A percentile compares a stretch with the other conserved stretches of the same genome.
Evolutionary conservation across 2,888 invertebrate species (phyloP).

Genomic region (Yponomeuta sedellus): DNA sequence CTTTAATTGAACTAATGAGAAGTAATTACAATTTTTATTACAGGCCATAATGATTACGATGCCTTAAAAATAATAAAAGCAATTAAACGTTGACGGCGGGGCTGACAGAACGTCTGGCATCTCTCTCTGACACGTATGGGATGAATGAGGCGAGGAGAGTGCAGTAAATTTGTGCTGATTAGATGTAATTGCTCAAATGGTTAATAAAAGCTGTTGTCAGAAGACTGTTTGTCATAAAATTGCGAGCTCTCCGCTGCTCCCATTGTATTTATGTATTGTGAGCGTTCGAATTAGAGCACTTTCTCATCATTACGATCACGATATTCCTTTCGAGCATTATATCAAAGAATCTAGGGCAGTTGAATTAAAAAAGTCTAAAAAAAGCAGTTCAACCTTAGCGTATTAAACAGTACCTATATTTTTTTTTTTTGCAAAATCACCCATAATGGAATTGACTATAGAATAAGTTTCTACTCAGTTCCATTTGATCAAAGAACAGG

Average conservation of each 20-base stretch:
- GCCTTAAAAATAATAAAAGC: constrained; percentile 76
- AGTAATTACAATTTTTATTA: constrained; percentile 77
- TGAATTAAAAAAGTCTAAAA: neutral
- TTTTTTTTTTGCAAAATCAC: neutral
- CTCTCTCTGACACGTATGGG: constrained; percentile 41
- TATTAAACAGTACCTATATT: no score
- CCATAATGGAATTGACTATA: neutral
- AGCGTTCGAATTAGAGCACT: neutral
- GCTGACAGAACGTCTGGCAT: constrained; percentile 48
- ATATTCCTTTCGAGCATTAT: neutral
- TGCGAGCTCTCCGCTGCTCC: constrained; percentile 46
- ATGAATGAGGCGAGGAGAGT: constrained; percentile 37
- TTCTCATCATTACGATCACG: neutral
- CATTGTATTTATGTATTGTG: neutral
- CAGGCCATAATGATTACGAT: constrained; percentile 74
- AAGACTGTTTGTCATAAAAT: constrained; percentile 72
- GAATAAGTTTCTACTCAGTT: neutral
- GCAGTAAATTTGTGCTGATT: constrained; percentile 47
- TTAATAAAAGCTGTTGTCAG: constrained; percentile 73
- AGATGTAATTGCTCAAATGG: constrained; percentile 75
- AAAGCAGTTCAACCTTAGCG: no score
- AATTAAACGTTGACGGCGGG: constrained; percentile 74
- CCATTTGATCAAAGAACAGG: no score
- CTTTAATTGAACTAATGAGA: constrained; percentile 76
- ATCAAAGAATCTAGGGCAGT: neutral